Conservation (phyloP, 2,797 vertebrate genomes). For the Philypnodon macrostomus region DNA sequence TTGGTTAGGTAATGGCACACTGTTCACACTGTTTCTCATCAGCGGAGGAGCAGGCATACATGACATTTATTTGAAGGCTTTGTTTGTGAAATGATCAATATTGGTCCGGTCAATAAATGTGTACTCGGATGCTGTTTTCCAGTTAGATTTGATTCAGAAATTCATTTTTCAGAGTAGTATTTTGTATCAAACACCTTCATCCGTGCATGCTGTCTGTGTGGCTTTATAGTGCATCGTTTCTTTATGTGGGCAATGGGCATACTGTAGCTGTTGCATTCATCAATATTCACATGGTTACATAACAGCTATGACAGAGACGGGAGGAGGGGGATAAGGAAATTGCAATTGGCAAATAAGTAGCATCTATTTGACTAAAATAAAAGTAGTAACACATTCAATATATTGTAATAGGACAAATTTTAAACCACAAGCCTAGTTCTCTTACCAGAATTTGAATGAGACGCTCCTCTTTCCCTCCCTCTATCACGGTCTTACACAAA, state of each 20-base stretch:
- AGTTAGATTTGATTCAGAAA: background rate
- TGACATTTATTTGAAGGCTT: constrained; percentile 3
- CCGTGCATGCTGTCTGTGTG: constrained; percentile 7
- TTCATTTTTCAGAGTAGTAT: constrained; percentile 2
- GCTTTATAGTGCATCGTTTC: constrained; percentile 14
- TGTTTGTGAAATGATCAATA: background rate
- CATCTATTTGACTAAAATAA: too few relatives aligned
- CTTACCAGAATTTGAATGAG: too few relatives aligned
- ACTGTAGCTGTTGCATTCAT: constrained; percentile 49
- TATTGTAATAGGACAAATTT: too few relatives aligned
- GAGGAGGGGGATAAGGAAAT: constrained; percentile 34
- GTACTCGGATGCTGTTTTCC: background rate
- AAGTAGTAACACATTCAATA: too few relatives aligned
- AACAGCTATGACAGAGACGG: constrained; percentile 57
- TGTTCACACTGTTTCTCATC: constrained; percentile 20
- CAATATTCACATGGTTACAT: constrained; percentile 65
- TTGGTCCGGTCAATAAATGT: background rate
- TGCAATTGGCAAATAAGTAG: constrained; percentile 31
- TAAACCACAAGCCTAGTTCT: too few relatives aligned
- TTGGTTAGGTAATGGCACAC: constrained; percentile 40
- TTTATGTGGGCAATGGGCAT: constrained; percentile 32
- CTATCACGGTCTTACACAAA: too few relatives aligned
- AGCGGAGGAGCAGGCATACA: constrained; percentile 13
- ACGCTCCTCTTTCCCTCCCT: too few relatives aligned
- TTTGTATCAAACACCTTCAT: background rate